Conservation (phyloP, 64 coral and sea anemone species). For the Actinia equina region DNA sequence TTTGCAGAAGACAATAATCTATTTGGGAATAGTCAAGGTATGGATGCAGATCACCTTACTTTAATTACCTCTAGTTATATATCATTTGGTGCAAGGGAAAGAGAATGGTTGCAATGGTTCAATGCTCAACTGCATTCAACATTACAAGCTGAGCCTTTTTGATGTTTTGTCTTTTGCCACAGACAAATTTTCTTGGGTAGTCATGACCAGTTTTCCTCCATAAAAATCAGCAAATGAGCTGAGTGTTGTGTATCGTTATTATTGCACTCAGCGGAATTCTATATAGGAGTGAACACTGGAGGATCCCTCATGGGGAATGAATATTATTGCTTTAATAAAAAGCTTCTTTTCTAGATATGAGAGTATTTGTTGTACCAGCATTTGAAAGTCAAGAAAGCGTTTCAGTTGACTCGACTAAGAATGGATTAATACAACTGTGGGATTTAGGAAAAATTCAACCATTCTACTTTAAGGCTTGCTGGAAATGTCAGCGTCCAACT, state of each 20-base stretch:
- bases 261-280: no score
- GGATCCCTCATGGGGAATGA: no score
- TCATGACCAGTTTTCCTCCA: no score
- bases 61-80: no score
- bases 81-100: not conserved
- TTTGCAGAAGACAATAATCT: conserved; percentile 67
- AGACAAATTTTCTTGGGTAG: no score
- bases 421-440: conserved; percentile 54
- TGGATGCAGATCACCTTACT: no score
- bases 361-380: conserved; percentile 83
- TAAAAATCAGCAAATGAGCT: not conserved
- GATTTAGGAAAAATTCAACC: conserved; percentile 74
- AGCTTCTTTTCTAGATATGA: conserved; percentile 55
- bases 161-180: no score
- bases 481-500: conserved; percentile 91
- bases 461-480: conserved; percentile 87
- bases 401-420: conserved; percentile 43
- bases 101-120: no score
- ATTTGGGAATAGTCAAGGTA: conserved; percentile 63
- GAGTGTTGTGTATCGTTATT: not conserved
- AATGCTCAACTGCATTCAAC: no score
- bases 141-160: no score
- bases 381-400: conserved; percentile 78
- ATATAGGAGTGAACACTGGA: no score
- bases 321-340: no score